A percentile compares a stretch with the other conserved stretches of the same genome.
Evolutionary conservation across 2,888 invertebrate genomes (phyloP).

Genomic region (Pollenia angustigena): DNA sequence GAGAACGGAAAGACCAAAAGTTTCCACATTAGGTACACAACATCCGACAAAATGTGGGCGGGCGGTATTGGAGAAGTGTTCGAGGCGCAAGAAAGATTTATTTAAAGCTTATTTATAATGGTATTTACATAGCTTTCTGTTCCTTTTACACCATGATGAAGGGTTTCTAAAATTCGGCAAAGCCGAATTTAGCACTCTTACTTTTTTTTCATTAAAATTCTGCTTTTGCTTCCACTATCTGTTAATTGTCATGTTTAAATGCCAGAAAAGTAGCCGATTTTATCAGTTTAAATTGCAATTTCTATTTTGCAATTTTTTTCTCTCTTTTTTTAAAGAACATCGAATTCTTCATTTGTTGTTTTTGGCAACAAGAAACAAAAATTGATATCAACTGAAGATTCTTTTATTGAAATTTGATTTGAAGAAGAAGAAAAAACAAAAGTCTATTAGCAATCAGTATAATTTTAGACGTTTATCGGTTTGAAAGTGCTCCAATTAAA

Average conservation of each 20-base stretch:
- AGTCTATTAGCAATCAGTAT: constrained; percentile 48
- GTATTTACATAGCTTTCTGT: too few relatives aligned
- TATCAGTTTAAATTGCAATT: constrained; percentile 66
- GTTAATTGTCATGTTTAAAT: constrained; percentile 60
- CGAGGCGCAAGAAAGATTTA: too few relatives aligned
- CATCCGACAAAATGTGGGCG: too few relatives aligned
- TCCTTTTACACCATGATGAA: too few relatives aligned
- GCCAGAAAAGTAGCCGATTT: constrained; percentile 37
- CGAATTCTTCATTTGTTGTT: constrained; percentile 9
- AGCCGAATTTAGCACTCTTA: too few relatives aligned
- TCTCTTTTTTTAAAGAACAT: constrained; percentile 9
- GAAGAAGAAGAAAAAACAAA: neutral
- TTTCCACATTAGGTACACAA: too few relatives aligned
- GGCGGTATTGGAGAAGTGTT: too few relatives aligned
- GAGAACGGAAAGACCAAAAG: too few relatives aligned
- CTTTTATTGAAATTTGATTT: constrained; percentile 42
- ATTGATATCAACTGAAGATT: neutral
- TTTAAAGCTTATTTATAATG: too few relatives aligned
- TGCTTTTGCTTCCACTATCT: constrained; percentile 26
- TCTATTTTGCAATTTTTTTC: constrained; percentile 18
- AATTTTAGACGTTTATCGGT: constrained; percentile 32
- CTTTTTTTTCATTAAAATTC: constrained; percentile 16
- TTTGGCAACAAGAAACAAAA: constrained; percentile 14
- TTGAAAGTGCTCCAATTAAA: constrained; percentile 18
- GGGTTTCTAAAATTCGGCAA: too few relatives aligned